Percentiles rank a stretch among this genome's conserved stretches.
Conservation (phyloP, 1,140 invertebrate species). For the Meloidogyne exigua region DNA sequence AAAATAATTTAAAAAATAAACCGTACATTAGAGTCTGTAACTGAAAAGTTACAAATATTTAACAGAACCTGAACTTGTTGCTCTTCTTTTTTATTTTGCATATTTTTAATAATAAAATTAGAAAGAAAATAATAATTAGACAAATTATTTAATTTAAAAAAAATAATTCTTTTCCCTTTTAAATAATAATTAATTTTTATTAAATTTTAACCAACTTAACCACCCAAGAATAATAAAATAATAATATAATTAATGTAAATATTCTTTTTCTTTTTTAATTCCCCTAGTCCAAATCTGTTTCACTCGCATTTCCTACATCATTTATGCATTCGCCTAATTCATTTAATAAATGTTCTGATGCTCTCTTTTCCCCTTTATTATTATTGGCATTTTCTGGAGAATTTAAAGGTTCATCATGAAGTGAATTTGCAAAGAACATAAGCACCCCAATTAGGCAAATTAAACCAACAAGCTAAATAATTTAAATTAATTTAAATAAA, state of each 20-base stretch:
- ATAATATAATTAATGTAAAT: too few species aligned
- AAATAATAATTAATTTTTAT: too few species aligned
- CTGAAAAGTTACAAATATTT: neutral
- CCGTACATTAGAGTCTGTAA: too few species aligned
- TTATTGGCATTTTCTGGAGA: conserved; percentile 18
- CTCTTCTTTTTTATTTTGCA: neutral
- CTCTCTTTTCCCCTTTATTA: neutral
- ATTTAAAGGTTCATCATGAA: conserved; percentile 52
- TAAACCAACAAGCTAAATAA: conserved; percentile 57
- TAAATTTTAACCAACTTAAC: too few species aligned
- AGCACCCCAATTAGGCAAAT: conserved; percentile 54
- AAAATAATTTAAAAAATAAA: neutral
- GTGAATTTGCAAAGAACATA: conserved; percentile 50
- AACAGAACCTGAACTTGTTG: neutral
- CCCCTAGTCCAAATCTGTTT: neutral
- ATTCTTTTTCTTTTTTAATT: too few species aligned
- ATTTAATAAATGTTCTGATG: neutral
- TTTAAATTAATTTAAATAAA: neutral
- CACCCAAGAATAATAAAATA: too few species aligned
- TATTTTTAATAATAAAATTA: neutral
- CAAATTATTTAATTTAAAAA: too few species aligned
- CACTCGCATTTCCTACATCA: neutral
- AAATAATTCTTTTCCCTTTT: too few species aligned
- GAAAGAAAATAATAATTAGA: too few species aligned
- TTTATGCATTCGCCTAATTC: neutral